Conservation (phyloP, 2,113 vertebrate species). For the Upupa epops region DNA sequence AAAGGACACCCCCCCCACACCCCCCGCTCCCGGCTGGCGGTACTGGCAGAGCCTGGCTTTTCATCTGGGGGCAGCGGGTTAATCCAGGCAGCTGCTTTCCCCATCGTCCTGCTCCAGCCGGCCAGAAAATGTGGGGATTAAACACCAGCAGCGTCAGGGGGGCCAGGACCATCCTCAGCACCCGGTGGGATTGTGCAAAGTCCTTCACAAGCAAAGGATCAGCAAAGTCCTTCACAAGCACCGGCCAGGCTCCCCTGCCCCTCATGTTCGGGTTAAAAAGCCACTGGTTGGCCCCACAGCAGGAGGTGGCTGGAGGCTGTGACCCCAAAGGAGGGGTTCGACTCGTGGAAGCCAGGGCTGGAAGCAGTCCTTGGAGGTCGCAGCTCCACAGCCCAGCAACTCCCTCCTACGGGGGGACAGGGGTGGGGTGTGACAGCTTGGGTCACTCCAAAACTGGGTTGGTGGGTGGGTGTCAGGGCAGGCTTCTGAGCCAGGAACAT, state of each 20-base stretch:
- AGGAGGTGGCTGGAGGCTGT: background rate
- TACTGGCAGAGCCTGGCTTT: background rate
- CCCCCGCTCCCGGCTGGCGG: background rate
- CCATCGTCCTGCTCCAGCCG: constrained; percentile 12
- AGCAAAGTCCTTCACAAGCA: background rate
- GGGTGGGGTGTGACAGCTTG: background rate
- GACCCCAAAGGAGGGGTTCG: background rate
- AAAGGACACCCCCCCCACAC: background rate
- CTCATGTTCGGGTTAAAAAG: background rate
- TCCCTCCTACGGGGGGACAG: background rate
- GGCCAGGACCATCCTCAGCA: rapidly evolving
- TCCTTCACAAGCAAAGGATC: background rate
- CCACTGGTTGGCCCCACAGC: background rate
- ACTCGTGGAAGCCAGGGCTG: rapidly evolving
- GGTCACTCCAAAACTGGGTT: background rate
- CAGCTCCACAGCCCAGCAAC: background rate
- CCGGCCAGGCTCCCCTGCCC: background rate
- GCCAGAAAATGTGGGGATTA: background rate
- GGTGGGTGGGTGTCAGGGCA: background rate
- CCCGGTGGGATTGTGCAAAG: background rate
- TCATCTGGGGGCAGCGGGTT: background rate
- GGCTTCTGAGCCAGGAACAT: background rate
- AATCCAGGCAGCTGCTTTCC: constrained; percentile 17
- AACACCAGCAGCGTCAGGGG: background rate
- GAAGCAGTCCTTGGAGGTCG: background rate